phyloP scores from a whole-genome alignment of 1,140 invertebrate species.

The Calosoma granatense region DNA sequence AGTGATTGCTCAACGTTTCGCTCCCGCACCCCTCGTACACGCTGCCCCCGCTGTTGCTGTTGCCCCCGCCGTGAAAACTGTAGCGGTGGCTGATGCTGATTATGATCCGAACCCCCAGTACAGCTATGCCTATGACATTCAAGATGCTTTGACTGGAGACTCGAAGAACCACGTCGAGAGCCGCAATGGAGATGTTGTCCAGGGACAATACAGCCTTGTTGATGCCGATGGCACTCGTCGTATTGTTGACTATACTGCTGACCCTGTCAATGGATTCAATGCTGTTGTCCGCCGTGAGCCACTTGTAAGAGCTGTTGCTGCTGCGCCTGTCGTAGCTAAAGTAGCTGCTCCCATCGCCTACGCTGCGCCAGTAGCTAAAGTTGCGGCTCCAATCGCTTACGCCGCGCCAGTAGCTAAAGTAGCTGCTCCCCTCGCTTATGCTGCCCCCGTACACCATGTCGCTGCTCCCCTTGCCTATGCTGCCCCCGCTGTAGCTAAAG shows the following conservation, averaged over 20 bases:
- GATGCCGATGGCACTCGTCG: constrained; percentile 54
- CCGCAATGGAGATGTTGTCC: constrained; percentile 49
- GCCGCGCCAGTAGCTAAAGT: constrained; percentile 3
- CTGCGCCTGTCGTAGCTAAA: constrained; percentile 27
- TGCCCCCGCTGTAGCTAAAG: background rate
- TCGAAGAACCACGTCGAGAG: constrained; percentile 44
- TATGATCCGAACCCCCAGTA: constrained; percentile 42
- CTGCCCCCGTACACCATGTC: constrained; percentile 12
- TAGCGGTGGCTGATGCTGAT: constrained; percentile 33
- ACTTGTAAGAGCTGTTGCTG: constrained; percentile 31
- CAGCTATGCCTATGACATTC: constrained; percentile 42
- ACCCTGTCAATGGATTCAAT: constrained; percentile 42
- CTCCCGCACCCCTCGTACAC: constrained; percentile 15
- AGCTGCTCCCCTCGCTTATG: constrained; percentile 8
- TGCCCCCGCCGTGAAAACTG: constrained; percentile 28
- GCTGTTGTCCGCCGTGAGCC: constrained; percentile 34
- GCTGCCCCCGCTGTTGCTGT: constrained; percentile 22
- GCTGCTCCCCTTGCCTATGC: constrained; percentile 14
- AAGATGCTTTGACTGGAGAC: constrained; percentile 45
- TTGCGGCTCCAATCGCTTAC: background rate
- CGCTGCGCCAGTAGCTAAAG: constrained; percentile 16
- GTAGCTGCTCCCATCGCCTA: constrained; percentile 21
- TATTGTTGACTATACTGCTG: constrained; percentile 53
- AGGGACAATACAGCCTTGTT: constrained; percentile 50
- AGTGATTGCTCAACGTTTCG: background rate